Evolutionary conservation across 2,113 vertebrate genomes (phyloP), one percentile per base, ranked within the genome.

Genomic region (Pogona vitticeps): DNA sequence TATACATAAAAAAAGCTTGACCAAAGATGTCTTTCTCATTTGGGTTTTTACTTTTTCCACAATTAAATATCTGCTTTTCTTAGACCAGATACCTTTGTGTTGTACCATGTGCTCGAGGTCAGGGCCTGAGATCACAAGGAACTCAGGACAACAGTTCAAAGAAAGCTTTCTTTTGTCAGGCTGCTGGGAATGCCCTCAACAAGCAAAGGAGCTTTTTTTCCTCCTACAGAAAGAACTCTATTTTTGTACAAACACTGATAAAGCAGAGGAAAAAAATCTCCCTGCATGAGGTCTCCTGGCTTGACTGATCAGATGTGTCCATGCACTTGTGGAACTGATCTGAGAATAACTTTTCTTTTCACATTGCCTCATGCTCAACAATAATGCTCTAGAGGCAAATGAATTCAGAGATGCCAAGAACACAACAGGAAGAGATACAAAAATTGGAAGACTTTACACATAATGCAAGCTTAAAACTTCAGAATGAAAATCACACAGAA

Each of bases 101-200:
- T 80, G 78, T 84, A 63, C 85, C 84, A 65, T 81, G 77, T 23
- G 65, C 65, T 80, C 63, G 36, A n/a, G 73, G 46, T 75, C 83
- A 86, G 65, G n/a, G 63, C 86, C 84, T 28, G 9, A 83, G 83
- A 94, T 77, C 0, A 77, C 68, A 36, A 80, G 71, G 46, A 92
- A 73, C 58, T 82, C 65, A 56, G 88, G 72, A 89, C 56, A 80
- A 31, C 21, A 65, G 82, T 42, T 87, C 82, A 76, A 82, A 88
- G 92, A 88, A 61, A 80, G n/a, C 76, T 4, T 85, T 58, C 89
- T 85, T 92, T 89, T 90, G 78, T 92, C 86, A 87, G 52, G 42
- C 90, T 85, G 71, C 88, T 93, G 86, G 88, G 89, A 90, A 82
- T 0, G 1, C 86, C 56, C 70, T 8, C 38, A 31, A 56, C 80